Evolutionary conservation across 2,888 invertebrate species (phyloP), one percentile per base, ranked within the genome.

Genomic region (Apotomis betuletana): DNA sequence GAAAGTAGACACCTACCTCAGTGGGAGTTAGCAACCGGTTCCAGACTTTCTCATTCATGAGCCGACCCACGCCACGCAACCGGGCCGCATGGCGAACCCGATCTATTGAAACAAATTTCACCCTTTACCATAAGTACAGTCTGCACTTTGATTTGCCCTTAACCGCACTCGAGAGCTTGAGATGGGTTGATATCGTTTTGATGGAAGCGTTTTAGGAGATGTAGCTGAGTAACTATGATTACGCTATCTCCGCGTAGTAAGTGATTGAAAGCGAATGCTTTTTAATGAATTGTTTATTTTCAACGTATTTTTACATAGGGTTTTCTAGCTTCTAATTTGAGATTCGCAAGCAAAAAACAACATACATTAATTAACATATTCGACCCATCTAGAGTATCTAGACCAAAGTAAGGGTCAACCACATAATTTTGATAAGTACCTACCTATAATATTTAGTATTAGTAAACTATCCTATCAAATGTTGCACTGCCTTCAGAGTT

Each of bases 31-130:
- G 82, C 82, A 85, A 92, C 93, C 92, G 93, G 92, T 92, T 86
- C 81, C 83, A 81, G 87, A 90, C 92, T 92, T 93, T 93, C 93
- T 92, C 90, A 90, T 90, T 90, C 89, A 91, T 85, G 85, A 79
- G 78, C 77, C 87, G 80, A 83, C 88, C 89, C 87, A 88, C 89
- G 87, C 83, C 77, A 75, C 52, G 69, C 74, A 79, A 85, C 83
- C 83, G 80, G 82, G 81, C 81, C 77, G 78, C 76, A 78, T 79
- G 76, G 77, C 74, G 69, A 69, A 73, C 73, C 67, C 67, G 74
- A 73, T 74, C 72, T 67, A 73, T 69, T 73, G 49, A 68, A 68
- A 57, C 69, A 73, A 69, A 74, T 74, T 70, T 75, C 75, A 75
- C 75, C 75, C 75, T 72, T 71, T 69, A 74, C 70, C 70, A 36